Evolutionary conservation across 2,888 invertebrate species (phyloP), one percentile per base, ranked within the genome.

Genomic region (Cephus sareptanus): DNA sequence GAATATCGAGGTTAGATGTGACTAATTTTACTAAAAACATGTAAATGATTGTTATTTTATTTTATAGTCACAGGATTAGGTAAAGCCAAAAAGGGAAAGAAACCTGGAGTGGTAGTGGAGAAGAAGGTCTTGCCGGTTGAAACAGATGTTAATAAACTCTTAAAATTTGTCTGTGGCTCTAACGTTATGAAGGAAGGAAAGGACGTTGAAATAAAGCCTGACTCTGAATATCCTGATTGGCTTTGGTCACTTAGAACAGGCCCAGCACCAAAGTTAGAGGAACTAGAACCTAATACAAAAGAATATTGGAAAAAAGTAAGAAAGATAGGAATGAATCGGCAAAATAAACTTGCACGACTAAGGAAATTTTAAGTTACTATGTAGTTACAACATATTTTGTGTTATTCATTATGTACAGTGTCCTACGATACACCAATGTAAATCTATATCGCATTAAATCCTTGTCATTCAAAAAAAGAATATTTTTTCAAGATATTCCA

Each of bases 161-260:
- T 96, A 0, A 95, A 92, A 78, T 95, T 94, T 88, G 95, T 96
- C 12, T 98, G 98, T 86, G 98, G 98, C 3, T 95, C 96, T 78
- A 98, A 98, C 90, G 95, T 97, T 77, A 93, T 94, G 80, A 94
- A 94, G 88, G 95, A 95, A 23, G 96, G 97, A 0, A 94, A 96
- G 89, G 98, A 98, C 88, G 92, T 98, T 0, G 94, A 96, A 92
- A 80, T 95, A 31, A 95, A 95, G 90, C 94, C 95, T 0, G 96
- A 97, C 88, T 93, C 93, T 34, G 97, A 98, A 89, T 99, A 99
- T 92, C 99, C 98, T 0, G 95, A 95, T 1, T 99, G 98, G 98
- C 92, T 99, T 80, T 98, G 98, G 98, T 92, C 88, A 3, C 88
- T 98, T 23, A 92, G 94, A 85, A 94, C 94, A 30, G 96, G 95